phyloP scores from a whole-genome alignment of 2,797 vertebrate species.

The Anguilla megastoma region DNA sequence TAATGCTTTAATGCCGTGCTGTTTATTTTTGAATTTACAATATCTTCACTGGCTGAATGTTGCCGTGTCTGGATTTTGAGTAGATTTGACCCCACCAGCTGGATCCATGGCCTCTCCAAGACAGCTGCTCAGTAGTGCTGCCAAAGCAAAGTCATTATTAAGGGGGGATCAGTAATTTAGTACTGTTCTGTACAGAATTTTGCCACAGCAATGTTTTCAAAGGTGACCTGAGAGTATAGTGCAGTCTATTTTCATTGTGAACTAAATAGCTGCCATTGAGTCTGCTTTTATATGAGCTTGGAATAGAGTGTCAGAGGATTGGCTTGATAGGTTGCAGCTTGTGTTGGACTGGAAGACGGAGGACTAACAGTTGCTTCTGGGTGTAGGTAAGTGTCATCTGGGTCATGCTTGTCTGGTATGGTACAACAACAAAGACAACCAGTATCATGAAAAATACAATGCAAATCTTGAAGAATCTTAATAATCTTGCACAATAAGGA shows the following conservation, averaged over 20 bases:
- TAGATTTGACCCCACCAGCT: constrained; percentile 40
- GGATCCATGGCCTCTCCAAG: constrained; percentile 43
- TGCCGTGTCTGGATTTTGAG: constrained; percentile 49
- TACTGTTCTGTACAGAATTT: constrained; percentile 12
- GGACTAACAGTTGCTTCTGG: constrained; percentile 5
- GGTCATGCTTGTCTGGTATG: not conserved
- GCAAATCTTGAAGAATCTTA: not conserved
- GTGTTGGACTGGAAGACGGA: not conserved
- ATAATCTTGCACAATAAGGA: too few species aligned
- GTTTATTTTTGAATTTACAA: constrained; percentile 24
- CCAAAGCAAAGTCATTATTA: constrained; percentile 51
- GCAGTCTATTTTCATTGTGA: not conserved
- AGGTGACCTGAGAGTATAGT: constrained; percentile 1
- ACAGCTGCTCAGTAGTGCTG: constrained; percentile 46
- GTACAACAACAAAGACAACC: not conserved
- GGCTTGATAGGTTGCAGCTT: not conserved
- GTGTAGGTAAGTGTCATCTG: not conserved
- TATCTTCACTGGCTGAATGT: constrained; percentile 47
- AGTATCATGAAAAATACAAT: not conserved
- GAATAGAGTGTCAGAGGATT: not conserved
- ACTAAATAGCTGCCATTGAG: constrained; percentile 11
- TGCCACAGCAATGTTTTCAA: constrained; percentile 12
- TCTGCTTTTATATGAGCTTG: constrained; percentile 10
- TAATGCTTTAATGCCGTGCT: constrained; percentile 36
- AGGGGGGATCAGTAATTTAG: constrained; percentile 32